Evolutionary conservation across 1,140 invertebrate species (phyloP).

Genomic region (Galleria mellonella): DNA sequence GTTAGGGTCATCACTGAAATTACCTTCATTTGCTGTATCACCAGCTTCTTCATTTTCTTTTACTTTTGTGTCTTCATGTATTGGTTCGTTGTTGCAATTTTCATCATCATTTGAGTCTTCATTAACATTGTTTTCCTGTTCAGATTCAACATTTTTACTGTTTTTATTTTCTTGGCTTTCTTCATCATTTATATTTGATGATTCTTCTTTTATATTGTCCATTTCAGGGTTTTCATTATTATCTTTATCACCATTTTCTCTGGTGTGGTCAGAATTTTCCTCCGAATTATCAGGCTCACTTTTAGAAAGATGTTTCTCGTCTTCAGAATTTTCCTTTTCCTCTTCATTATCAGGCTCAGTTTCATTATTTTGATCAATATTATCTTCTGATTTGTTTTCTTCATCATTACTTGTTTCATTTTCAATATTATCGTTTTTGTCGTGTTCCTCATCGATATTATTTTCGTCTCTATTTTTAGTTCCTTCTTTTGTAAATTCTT

Average conservation of each 20-base stretch:
- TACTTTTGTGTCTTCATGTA: not conserved
- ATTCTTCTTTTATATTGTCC: conserved; percentile 3
- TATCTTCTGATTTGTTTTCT: conserved; percentile 5
- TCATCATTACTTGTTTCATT: conserved; percentile 8
- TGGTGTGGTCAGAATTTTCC: conserved; percentile 12
- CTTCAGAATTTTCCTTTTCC: conserved; percentile 1
- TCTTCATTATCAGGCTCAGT: conserved; percentile 5
- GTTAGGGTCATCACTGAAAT: conserved; percentile 42
- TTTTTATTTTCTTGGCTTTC: conserved; percentile 12
- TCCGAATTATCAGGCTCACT: conserved; percentile 4
- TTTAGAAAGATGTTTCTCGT: conserved; percentile 1
- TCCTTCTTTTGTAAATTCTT: conserved; percentile 22
- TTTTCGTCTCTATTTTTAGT: conserved; percentile 14
- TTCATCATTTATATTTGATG: conserved; percentile 1
- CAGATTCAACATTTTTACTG: conserved; percentile 34
- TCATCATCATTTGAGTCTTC: conserved; percentile 22
- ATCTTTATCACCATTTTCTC: conserved; percentile 8
- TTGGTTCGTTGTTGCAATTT: conserved; percentile 11
- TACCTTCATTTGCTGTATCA: conserved; percentile 41
- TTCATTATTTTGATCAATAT: conserved; percentile 13
- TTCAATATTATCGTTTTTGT: conserved; percentile 7
- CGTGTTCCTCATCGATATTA: conserved; percentile 13
- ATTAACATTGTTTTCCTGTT: conserved; percentile 23
- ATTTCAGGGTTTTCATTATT: conserved; percentile 6
- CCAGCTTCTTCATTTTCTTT: conserved; percentile 18